A percentile compares a stretch with the other conserved stretches of the same genome.
phyloP scores from a whole-genome alignment of 2,113 vertebrate genomes.

The Pseudorhombus dupliciocellatus region DNA sequence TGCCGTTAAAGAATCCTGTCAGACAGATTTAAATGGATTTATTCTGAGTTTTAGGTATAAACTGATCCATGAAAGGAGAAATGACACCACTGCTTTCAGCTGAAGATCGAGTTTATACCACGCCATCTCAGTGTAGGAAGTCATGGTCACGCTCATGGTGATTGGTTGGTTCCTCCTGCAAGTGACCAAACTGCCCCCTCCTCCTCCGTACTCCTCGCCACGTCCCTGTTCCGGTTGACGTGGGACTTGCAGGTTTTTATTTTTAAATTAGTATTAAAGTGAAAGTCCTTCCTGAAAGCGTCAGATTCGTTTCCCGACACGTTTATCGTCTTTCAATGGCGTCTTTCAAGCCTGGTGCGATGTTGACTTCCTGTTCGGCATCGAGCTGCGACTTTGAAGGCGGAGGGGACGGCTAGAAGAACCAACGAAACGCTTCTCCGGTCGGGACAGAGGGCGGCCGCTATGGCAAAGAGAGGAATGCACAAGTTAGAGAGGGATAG shows the following conservation, averaged over 20 bases:
- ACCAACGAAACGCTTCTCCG: slow-evolving; percentile 77
- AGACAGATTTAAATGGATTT: too few species aligned
- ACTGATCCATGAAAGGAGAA: too few species aligned
- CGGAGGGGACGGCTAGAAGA: slow-evolving; percentile 62
- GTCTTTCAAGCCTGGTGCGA: not conserved
- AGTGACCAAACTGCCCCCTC: slow-evolving; percentile 38
- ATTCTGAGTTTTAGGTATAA: too few species aligned
- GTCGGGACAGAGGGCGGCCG: slow-evolving; percentile 73
- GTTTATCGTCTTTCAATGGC: slow-evolving; percentile 1
- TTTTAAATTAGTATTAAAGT: slow-evolving; percentile 18
- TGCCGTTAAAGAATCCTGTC: too few species aligned
- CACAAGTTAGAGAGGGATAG: not conserved
- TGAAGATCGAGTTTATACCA: too few species aligned
- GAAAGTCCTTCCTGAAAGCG: slow-evolving; percentile 35
- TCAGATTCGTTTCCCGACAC: slow-evolving; percentile 1
- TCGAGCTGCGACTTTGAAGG: slow-evolving; percentile 1
- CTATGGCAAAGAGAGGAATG: slow-evolving; percentile 32
- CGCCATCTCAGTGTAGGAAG: too few species aligned
- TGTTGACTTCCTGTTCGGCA: slow-evolving; percentile 25
- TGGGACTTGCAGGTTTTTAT: slow-evolving; percentile 32
- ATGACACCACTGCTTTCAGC: too few species aligned
- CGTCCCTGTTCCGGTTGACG: slow-evolving; percentile 14
- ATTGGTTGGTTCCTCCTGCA: not conserved
- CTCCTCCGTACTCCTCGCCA: slow-evolving; percentile 17
- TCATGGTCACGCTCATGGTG: not conserved